phyloP scores from a whole-genome alignment of 2,113 vertebrate species.

The Semnornis frantzii region DNA sequence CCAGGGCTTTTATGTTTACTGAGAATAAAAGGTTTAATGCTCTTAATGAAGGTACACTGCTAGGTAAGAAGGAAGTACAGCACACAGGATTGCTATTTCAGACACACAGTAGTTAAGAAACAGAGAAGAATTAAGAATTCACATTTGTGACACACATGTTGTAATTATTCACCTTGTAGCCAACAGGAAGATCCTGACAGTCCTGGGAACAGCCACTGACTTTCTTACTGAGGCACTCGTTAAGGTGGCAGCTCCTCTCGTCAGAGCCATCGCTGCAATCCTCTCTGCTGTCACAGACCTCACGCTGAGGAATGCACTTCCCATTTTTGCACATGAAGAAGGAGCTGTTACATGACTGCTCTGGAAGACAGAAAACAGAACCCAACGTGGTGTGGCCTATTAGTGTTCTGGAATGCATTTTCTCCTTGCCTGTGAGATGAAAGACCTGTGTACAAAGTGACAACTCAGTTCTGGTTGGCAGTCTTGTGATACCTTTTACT shows the following conservation, averaged over 20 bases:
- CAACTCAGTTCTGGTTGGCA: neutral
- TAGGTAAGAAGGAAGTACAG: neutral
- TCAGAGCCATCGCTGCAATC: constrained; percentile 94
- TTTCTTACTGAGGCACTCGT: constrained; percentile 94
- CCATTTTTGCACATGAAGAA: constrained; percentile 99
- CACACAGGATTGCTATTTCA: neutral
- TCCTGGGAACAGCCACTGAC: constrained; percentile 96
- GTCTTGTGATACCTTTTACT: neutral
- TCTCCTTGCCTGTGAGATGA: neutral
- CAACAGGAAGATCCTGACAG: constrained; percentile 92
- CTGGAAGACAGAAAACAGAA: constrained; percentile 79
- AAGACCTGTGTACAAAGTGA: neutral
- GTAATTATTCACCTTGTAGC: constrained; percentile 88
- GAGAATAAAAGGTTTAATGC: neutral
- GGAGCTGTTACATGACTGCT: constrained; percentile 96
- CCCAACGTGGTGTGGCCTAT: constrained; percentile 17
- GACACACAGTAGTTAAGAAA: neutral
- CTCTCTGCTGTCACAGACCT: constrained; percentile 88
- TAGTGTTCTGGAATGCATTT: neutral
- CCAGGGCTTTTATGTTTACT: neutral
- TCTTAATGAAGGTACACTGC: neutral
- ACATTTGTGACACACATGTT: neutral
- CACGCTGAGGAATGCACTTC: constrained; percentile 86
- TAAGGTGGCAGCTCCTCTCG: constrained; percentile 92
- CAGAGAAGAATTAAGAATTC: neutral